Base-by-base conservation (phyloP, 2,888 invertebrate genomes). In the Petrophora chlorosata region DNA sequence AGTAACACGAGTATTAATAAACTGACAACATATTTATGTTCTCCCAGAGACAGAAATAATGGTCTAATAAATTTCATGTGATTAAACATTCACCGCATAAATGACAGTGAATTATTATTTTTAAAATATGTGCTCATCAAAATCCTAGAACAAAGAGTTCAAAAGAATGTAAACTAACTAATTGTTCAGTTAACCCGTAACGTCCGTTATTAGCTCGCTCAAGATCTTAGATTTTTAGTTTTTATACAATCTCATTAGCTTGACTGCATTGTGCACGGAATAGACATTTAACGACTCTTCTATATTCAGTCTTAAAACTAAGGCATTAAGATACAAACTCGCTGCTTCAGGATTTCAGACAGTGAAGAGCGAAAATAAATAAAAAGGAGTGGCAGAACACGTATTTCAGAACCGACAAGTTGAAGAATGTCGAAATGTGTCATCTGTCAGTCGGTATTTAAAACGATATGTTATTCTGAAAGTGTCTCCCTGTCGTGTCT, bases 381-480 rank as follows among this genome's bases (percentile, higher is more conserved):
- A 78, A 78, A 80, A 79, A 72, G 69, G 66, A 73, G 70, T 52
- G 63, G 67, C 65, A 63, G 58, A 61, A 61, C 70, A 46, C 72
- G 82, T 87, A 84, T 88, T 85, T 86, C 84, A 87, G 82, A 82
- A 82, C 76, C 78, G 85, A 88, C 88, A 88, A 88, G 88, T 88
- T 88, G 85, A 89, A 85, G 87, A 87, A 89, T 89, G 88, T 87
- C 82, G 84, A 89, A 87, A 90, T 86, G 89, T 90, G 90, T 90
- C 90, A 87, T 84, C 89, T 90, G 90, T 90, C 90, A 89, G 79
- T 87, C 74, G 89, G 84, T 79, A 82, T 90, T 90, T 89, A 90
- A 83, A 86, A 78, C 87, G 83, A 89, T 89, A 87, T 88, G 88
- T 89, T 89, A 85, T 85, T 86, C 77, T 77, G 78, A 72, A 85